phyloP scores from a whole-genome alignment of 2,888 invertebrate genomes.

The Encarsia formosa region DNA sequence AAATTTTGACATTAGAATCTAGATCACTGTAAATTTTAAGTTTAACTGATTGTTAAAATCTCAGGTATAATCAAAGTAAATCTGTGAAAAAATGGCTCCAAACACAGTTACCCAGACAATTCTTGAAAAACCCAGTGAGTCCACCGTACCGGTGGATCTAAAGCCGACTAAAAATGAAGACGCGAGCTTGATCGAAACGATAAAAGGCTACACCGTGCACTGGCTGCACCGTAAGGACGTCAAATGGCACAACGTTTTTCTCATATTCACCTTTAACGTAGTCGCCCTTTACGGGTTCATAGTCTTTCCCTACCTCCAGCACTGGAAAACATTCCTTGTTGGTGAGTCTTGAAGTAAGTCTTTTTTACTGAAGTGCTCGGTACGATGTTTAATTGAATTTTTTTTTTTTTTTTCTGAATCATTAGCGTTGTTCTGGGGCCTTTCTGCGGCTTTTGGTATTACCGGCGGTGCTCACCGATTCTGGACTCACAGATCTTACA shows the following conservation, averaged over 20 bases:
- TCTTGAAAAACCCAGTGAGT: too few relatives aligned
- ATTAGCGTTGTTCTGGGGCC: neutral
- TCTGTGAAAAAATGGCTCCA: too few relatives aligned
- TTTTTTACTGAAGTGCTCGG: too few relatives aligned
- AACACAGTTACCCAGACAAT: too few relatives aligned
- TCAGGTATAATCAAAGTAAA: neutral
- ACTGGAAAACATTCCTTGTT: constrained; percentile 13
- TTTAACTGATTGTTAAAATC: too few relatives aligned
- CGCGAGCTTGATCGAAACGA: too few relatives aligned
- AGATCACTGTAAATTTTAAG: too few relatives aligned
- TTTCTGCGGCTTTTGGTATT: constrained; percentile 20
- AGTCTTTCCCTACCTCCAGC: constrained; percentile 10
- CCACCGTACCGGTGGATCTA: too few relatives aligned
- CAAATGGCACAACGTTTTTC: constrained; percentile 17
- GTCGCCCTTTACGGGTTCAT: constrained; percentile 9
- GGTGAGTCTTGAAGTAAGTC: constrained; percentile 12
- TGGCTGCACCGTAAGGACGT: constrained; percentile 10
- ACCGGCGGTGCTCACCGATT: constrained; percentile 25
- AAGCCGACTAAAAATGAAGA: too few relatives aligned
- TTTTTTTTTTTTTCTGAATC: neutral
- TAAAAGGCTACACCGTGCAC: too few relatives aligned
- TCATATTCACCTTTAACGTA: constrained; percentile 11
- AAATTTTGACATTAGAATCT: too few relatives aligned
- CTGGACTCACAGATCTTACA: constrained; percentile 25
- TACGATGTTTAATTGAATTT: too few relatives aligned